Base-by-base conservation (phyloP, 2,797 vertebrate species). In the Eleutherodactylus coqui region DNA sequence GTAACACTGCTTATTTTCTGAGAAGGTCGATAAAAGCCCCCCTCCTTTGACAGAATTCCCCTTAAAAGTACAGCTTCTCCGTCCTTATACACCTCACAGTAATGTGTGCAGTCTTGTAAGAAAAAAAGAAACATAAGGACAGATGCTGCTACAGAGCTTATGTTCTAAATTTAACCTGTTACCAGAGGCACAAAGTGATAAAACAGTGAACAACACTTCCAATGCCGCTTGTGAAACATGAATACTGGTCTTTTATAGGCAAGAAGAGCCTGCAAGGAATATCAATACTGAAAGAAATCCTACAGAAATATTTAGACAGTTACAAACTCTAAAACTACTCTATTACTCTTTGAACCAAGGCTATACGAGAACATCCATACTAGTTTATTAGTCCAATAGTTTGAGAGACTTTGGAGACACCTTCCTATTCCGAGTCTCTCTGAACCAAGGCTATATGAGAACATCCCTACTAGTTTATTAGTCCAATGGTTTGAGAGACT, bases 161-260 rank as follows among this genome's bases (percentile, higher is more conserved):
- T n/a, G 82, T 34, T 73, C 82, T 75, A 83, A 83, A 83, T 83
- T 62, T 75, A 75, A 75, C 82, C 55, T 73, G n/a, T 43, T 83
- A 75, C 72, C 72, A 62, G 36, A 75, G 81, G 81, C 81, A 75
- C 41, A 75, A 83, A 75, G 69, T 75, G 38, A 83, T 83, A 83
- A 83, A 75, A 75, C 82, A 75, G 82, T 34, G 69, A 83, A 49
- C 34, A 73, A 70, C 36, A 19, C 51, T 82, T 73, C 67, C 82
- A 83, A 73, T 49, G 41, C 70, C 24, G 51, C 41, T 83, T 62
- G 82, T 62, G 72, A 64, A 53, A 58, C 80, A 82, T 43, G 67
- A 82, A 72, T 72, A 82, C 67, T 53, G 64, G 55, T 82, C 64
- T 58, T 82, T 82, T 82, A 58, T 73, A 72, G 80, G 14, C 32